Conservation (phyloP, 2,888 invertebrate genomes). For the Morpho helenor region DNA sequence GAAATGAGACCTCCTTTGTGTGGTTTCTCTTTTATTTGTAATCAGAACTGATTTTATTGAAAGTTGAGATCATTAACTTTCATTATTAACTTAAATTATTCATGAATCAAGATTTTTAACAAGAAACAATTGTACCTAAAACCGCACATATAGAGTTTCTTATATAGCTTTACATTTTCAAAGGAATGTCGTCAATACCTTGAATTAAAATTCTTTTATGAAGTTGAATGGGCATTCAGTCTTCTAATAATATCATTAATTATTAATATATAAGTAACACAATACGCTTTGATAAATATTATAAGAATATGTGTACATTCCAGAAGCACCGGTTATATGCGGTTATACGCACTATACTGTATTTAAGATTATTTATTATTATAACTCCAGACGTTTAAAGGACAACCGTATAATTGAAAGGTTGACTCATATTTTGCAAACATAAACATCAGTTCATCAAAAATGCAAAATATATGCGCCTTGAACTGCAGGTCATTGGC, state of each 20-base stretch:
- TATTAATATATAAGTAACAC: slow-evolving; percentile 6
- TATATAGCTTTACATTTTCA: background rate
- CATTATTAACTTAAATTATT: too few relatives aligned
- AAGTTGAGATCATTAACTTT: too few relatives aligned
- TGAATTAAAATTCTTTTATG: background rate
- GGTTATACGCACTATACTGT: background rate
- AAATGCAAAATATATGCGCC: slow-evolving; percentile 7
- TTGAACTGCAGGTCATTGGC: slow-evolving; percentile 29
- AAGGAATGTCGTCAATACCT: background rate
- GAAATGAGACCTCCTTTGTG: too few relatives aligned
- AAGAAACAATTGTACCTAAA: too few relatives aligned
- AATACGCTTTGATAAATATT: slow-evolving; percentile 14
- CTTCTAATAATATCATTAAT: slow-evolving; percentile 1
- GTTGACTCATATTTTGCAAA: slow-evolving; percentile 7
- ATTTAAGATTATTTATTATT: too few relatives aligned
- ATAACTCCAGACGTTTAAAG: background rate
- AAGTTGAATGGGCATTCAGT: background rate
- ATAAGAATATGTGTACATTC: slow-evolving; percentile 13
- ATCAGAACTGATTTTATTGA: too few relatives aligned
- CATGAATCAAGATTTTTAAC: too few relatives aligned
- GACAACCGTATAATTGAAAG: slow-evolving; percentile 24
- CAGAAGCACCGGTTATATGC: background rate
- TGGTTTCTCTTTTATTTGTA: too few relatives aligned
- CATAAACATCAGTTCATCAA: slow-evolving; percentile 14
- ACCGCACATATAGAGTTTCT: too few relatives aligned